phyloP scores from a whole-genome alignment of 2,888 invertebrate genomes.

The Apotomis capreana region DNA sequence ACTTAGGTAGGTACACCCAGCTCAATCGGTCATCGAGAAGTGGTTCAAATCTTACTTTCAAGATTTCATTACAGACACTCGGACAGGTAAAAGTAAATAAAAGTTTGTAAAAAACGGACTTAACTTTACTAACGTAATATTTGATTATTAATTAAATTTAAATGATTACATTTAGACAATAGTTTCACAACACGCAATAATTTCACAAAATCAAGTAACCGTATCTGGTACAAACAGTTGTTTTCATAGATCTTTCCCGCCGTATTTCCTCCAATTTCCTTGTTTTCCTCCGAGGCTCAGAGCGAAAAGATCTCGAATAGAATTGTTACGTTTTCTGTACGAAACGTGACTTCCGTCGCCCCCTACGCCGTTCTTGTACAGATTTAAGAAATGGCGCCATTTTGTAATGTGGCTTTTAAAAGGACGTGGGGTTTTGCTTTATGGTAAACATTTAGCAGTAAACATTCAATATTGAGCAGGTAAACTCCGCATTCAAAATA shows the following conservation, averaged over 20 bases:
- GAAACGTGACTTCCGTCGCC: conserved; percentile 33
- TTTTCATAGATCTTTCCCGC: conserved; percentile 43
- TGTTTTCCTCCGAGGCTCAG: conserved; percentile 43
- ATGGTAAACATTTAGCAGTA: neutral
- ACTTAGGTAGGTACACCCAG: no score
- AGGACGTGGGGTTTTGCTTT: neutral
- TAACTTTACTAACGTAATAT: no score
- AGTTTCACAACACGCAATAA: neutral
- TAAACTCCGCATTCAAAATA: no score
- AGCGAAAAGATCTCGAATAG: conserved; percentile 22
- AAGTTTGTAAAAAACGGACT: no score
- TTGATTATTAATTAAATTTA: no score
- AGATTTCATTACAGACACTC: no score
- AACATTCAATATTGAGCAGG: neutral
- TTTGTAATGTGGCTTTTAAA: conserved; percentile 16
- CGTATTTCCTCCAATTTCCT: conserved; percentile 49
- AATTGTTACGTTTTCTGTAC: conserved; percentile 26
- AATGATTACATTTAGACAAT: neutral
- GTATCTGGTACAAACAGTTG: conserved; percentile 42
- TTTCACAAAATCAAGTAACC: conserved; percentile 41
- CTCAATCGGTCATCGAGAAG: no score
- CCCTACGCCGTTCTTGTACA: conserved; percentile 9
- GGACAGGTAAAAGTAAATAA: no score
- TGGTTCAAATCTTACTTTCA: no score
- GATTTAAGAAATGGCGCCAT: conserved; percentile 17